These are phyloP conservation scores for Centrocercus urophasianus DNA, from an alignment of 2,113 vertebrate genomes.

Conservation along the genomic window DNA sequence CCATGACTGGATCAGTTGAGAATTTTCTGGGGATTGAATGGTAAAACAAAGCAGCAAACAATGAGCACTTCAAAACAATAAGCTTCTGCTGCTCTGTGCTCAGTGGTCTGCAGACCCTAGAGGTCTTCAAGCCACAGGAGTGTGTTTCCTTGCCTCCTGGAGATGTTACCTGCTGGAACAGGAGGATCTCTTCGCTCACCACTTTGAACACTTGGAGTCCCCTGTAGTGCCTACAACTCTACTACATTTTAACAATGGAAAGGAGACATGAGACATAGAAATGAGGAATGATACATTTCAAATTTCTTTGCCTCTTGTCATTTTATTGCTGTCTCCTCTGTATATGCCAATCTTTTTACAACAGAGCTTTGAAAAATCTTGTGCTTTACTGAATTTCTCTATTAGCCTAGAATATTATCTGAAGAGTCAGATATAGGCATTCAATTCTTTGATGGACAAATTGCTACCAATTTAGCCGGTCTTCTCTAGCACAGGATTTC, in stretches of 20 bases:
- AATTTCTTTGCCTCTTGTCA: neutral
- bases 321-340: neutral
- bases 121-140: neutral
- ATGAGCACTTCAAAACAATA: too few relatives aligned
- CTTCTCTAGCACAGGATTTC: neutral
- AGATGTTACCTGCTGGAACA: accelerated
- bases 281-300: neutral
- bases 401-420: neutral
- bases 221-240: neutral
- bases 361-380: neutral
- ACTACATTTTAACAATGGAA: neutral
- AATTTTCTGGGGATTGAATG: neutral
- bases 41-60: neutral
- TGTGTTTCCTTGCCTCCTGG: accelerated
- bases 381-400: neutral
- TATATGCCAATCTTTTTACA: neutral
- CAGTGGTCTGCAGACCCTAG: neutral
- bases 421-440: neutral
- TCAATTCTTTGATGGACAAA: neutral
- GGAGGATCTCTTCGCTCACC: neutral
- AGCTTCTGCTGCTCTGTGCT: neutral
- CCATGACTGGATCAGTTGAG: neutral
- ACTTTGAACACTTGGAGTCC: neutral
- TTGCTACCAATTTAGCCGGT: neutral
- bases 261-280: neutral